Conservation (phyloP, 2,797 vertebrate species). For the Ficedula albicollis region DNA sequence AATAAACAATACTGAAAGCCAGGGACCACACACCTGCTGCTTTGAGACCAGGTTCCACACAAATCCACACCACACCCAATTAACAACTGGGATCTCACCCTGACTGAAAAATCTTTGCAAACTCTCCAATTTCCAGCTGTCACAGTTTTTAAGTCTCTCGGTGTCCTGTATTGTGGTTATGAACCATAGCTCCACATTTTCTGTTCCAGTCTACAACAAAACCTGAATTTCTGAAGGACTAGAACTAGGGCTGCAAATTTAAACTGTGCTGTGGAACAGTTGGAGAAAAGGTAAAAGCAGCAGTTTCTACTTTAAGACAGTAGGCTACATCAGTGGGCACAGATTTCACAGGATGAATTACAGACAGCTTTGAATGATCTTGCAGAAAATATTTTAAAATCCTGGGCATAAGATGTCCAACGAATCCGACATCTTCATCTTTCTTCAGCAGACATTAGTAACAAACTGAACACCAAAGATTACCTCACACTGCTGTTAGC, state of each 20-base stretch:
- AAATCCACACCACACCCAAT: not conserved
- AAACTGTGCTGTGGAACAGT: not conserved
- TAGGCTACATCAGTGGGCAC: not conserved
- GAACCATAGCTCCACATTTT: not conserved
- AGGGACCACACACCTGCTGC: not conserved
- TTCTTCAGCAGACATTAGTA: not conserved
- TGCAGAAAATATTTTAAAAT: not conserved
- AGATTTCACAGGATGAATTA: not conserved
- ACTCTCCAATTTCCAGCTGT: not conserved
- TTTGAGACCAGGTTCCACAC: not conserved
- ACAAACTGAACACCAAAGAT: not conserved
- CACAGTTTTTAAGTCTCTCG: not conserved
- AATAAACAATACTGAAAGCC: not conserved
- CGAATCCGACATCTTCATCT: not conserved
- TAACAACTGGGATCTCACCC: not conserved
- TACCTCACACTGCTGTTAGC: not conserved
- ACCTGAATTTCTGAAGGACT: not conserved
- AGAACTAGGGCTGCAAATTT: not conserved
- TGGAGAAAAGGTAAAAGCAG: not conserved
- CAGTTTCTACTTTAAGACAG: not conserved
- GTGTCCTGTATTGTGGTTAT: not conserved
- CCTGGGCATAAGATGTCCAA: not conserved
- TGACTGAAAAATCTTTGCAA: not conserved
- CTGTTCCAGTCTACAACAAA: not conserved
- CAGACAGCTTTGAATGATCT: not conserved